Percentiles rank a stretch among this genome's conserved stretches.
Evolutionary conservation across 2,797 vertebrate genomes (phyloP).

Genomic region (Pipistrellus pipistrellus): DNA sequence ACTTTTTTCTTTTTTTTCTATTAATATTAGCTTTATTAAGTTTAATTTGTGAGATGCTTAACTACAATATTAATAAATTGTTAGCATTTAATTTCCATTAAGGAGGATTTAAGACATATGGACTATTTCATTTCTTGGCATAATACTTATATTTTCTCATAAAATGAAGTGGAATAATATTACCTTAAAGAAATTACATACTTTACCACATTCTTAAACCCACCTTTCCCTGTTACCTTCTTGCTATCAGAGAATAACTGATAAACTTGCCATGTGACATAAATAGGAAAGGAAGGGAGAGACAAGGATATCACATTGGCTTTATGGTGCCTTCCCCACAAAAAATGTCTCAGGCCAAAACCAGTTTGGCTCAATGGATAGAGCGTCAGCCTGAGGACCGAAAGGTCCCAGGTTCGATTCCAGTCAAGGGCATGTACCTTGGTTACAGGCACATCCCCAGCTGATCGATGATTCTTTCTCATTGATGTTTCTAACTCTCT

Average conservation of each 20-base stretch:
- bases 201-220: background rate
- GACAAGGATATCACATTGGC: background rate
- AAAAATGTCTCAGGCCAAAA: background rate
- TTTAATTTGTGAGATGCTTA: constrained; percentile 59
- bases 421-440: no score
- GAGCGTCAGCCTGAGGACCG: no score
- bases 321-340: background rate
- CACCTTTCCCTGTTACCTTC: background rate
- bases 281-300: background rate
- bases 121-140: constrained; percentile 50
- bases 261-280: background rate
- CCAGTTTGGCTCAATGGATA: no score
- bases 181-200: constrained; percentile 55
- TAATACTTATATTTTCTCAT: constrained; percentile 38
- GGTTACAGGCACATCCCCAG: no score
- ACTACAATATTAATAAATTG: constrained; percentile 33
- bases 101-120: background rate
- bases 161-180: constrained; percentile 55
- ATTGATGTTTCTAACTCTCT: no score
- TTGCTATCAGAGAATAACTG: constrained; percentile 5
- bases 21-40: constrained; percentile 35
- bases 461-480: no score
- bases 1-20: constrained; percentile 38
- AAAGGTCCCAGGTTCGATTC: no score
- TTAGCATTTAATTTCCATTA: constrained; percentile 56